Evolutionary conservation across 1,140 invertebrate species (phyloP).

Genomic region (Drosophila nigromelanica): DNA sequence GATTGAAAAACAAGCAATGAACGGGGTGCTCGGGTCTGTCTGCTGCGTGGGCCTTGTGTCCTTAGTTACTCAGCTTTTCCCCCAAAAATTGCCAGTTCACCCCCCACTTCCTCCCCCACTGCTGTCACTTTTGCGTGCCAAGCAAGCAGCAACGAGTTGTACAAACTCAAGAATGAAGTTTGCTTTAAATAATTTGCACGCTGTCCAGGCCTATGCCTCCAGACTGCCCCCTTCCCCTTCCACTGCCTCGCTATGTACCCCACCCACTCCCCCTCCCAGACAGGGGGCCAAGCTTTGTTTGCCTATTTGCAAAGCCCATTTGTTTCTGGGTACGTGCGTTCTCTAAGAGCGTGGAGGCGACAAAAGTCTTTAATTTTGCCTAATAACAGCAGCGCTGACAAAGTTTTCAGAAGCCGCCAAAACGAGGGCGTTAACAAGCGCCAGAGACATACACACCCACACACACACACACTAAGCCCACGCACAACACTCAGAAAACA

Average conservation of each 20-base stretch:
- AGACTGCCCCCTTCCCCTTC: background rate
- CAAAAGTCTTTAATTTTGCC: conserved; percentile 79
- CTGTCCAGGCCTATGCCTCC: conserved; percentile 67
- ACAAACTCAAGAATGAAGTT: conserved; percentile 80
- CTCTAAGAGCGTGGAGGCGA: conserved; percentile 50
- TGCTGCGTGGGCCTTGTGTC: conserved; percentile 10
- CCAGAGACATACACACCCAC: conserved; percentile 55
- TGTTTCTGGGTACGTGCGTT: conserved; percentile 69
- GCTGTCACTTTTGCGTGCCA: conserved; percentile 9
- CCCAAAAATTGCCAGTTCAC: background rate
- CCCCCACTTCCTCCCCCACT: background rate
- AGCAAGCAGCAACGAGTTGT: conserved; percentile 54
- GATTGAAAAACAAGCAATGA: conserved; percentile 78
- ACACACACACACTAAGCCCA: conserved; percentile 29
- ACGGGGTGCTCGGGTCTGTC: conserved; percentile 21
- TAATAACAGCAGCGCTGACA: conserved; percentile 67
- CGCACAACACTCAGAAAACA: conserved; percentile 18
- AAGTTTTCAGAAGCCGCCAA: conserved; percentile 74
- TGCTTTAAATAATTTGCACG: conserved; percentile 79
- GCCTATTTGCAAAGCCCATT: conserved; percentile 77
- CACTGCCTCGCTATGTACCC: background rate
- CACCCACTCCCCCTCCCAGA: background rate
- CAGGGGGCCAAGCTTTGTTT: conserved; percentile 60
- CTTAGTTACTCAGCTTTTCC: background rate
- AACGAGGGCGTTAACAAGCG: conserved; percentile 79